A percentile compares a stretch with the other conserved stretches of the same genome.
Conservation (phyloP, 2,113 vertebrate genomes). For the Heterotilapia buettikoferi region DNA sequence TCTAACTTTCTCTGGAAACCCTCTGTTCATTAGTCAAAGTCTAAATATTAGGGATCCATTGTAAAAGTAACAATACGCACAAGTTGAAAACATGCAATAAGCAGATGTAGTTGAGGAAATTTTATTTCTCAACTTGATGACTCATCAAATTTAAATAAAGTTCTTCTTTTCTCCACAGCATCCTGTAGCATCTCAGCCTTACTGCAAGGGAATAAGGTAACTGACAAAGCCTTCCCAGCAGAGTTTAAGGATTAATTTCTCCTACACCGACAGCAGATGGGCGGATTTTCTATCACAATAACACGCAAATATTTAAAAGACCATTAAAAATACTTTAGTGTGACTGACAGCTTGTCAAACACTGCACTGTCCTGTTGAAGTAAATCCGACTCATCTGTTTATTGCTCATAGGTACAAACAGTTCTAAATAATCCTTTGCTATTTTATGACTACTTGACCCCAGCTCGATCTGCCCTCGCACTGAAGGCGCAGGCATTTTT, state of each 20-base stretch:
- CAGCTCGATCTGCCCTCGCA: neutral
- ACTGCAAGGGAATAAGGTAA: neutral
- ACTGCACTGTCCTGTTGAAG: neutral
- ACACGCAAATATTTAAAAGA: neutral
- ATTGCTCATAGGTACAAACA: neutral
- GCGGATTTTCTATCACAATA: neutral
- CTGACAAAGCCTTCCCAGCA: neutral
- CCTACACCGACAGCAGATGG: neutral
- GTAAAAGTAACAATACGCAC: neutral
- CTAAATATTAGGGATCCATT: neutral
- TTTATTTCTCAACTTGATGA: neutral
- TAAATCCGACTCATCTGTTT: neutral
- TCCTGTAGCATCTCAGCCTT: neutral
- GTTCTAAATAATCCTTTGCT: neutral
- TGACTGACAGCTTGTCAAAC: neutral
- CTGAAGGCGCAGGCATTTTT: conserved; percentile 39
- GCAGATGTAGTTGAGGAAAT: neutral
- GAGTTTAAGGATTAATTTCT: neutral
- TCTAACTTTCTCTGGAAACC: neutral
- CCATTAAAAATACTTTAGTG: neutral
- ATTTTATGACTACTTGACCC: neutral
- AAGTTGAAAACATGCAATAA: neutral
- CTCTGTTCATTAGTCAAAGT: neutral
- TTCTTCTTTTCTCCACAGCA: neutral
- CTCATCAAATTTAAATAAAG: neutral